A percentile compares a stretch with the other conserved stretches of the same genome.
Evolutionary conservation across 2,113 vertebrate genomes (phyloP).

Genomic region (human): DNA sequence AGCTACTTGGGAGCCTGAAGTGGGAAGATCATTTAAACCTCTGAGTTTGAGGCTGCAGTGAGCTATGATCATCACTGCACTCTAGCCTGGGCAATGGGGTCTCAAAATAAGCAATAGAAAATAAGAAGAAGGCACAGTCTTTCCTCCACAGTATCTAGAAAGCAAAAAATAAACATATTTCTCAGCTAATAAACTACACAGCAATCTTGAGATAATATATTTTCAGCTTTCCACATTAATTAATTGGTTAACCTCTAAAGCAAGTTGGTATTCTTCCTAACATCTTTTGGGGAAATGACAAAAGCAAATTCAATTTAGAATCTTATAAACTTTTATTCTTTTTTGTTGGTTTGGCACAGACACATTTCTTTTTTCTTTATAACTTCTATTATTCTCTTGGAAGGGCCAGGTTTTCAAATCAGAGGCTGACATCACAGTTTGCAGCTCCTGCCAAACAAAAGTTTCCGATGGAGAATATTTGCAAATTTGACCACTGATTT

Average conservation of each 20-base stretch:
- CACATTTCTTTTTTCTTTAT: neutral
- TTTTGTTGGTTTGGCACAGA: neutral
- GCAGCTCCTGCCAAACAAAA: neutral
- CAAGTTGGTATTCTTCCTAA: neutral
- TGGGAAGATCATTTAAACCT: too few species aligned
- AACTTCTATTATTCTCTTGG: neutral
- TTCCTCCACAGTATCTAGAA: neutral
- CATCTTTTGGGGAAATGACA: neutral
- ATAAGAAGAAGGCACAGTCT: neutral
- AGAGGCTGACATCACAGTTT: neutral
- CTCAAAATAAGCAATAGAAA: neutral
- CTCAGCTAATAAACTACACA: neutral
- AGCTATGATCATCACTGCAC: too few species aligned
- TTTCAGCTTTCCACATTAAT: neutral
- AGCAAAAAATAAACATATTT: neutral
- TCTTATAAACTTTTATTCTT: neutral
- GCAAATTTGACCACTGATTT: neutral
- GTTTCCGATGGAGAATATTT: neutral
- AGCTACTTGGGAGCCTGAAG: too few species aligned
- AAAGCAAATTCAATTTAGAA: neutral
- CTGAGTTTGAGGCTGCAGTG: too few species aligned
- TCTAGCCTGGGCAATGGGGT: too few species aligned
- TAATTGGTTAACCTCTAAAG: neutral
- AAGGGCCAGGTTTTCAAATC: neutral
- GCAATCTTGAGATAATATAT: neutral